Evolutionary conservation across 2,113 vertebrate species (phyloP).

Genomic region (Haemorhous mexicanus): DNA sequence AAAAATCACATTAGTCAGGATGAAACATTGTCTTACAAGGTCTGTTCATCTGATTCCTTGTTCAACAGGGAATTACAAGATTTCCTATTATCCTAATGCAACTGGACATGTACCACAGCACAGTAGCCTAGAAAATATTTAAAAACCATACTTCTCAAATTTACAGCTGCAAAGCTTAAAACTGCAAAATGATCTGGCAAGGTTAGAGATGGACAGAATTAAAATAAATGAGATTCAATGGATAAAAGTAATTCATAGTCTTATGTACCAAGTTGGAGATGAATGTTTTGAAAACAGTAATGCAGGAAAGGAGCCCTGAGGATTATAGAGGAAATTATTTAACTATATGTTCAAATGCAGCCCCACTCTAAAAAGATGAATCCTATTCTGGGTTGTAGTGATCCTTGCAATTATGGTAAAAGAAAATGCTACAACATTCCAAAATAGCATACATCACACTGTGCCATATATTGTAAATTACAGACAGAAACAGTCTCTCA

Average conservation of each 20-base stretch:
- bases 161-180: conserved; percentile 44
- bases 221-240: conserved; percentile 43
- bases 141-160: background rate
- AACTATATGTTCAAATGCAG: conserved; percentile 18
- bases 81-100: conserved; percentile 33
- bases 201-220: background rate
- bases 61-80: conserved; percentile 16
- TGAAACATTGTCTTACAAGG: background rate
- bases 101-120: conserved; percentile 18
- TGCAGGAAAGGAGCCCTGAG: background rate
- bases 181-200: conserved; percentile 26
- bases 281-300: conserved; percentile 23
- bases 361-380: conserved; percentile 24
- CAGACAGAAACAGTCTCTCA: background rate
- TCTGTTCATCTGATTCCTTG: background rate
- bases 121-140: background rate
- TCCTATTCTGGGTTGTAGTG: background rate
- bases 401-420: conserved; percentile 21
- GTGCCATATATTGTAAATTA: conserved; percentile 22
- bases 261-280: background rate
- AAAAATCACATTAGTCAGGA: background rate
- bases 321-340: conserved; percentile 34
- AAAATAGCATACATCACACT: conserved; percentile 9
- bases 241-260: conserved; percentile 10
- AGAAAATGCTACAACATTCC: background rate